phyloP scores from a whole-genome alignment of 2,113 vertebrate genomes.

The Leptobrachium leishanense region DNA sequence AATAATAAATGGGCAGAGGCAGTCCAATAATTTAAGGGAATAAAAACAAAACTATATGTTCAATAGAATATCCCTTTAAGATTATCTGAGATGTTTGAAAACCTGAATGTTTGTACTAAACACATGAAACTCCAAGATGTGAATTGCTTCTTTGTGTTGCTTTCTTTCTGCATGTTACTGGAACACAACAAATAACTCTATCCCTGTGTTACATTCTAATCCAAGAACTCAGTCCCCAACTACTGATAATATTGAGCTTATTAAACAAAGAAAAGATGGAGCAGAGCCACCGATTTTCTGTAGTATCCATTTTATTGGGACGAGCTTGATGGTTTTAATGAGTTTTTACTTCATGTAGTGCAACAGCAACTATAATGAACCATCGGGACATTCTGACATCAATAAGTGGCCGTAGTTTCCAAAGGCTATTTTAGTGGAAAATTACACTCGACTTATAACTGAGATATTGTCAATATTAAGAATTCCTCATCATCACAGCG shows the following conservation, averaged over 20 bases:
- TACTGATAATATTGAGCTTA: neutral
- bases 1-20: no score
- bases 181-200: no score
- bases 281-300: neutral
- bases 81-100: no score
- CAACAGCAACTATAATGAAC: neutral
- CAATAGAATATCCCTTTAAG: no score
- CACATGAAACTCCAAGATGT: no score
- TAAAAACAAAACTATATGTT: no score
- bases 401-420: neutral
- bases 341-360: neutral
- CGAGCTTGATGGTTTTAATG: neutral
- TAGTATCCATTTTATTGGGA: neutral
- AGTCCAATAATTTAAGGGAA: no score
- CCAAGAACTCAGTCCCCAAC: no score
- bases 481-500: neutral
- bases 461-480: neutral
- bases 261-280: neutral
- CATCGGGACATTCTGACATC: constrained; percentile 11
- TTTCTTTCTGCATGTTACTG: no score
- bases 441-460: neutral
- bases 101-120: no score
- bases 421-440: neutral
- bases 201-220: no score
- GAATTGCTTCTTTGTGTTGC: no score